Base-by-base conservation (phyloP, 2,888 invertebrate genomes). In the Phymatocera aterrima region DNA sequence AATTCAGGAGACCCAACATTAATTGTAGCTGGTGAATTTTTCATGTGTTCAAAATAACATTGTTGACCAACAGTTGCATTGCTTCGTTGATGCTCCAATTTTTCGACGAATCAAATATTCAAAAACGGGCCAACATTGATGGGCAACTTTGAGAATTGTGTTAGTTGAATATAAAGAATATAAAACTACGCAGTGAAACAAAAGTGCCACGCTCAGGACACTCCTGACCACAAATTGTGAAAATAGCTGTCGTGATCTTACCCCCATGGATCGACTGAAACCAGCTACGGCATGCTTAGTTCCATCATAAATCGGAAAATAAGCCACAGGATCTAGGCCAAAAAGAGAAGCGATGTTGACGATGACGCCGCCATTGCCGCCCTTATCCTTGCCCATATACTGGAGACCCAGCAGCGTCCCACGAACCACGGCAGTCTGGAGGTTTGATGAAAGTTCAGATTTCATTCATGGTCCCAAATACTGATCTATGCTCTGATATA, bases 291-390 rank as follows among this genome's bases (percentile, higher is more conserved):
- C 91, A 81, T 90, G 89, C 86, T 94, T 94, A 0, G 94, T 93
- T 0, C 93, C 93, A 37, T 92, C 92, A 85, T 94, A 94, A n/a
- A 93, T 88, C 0, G 94, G 94, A 21, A 92, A 85, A 43, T 91
- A 92, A 28, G 91, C 91, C 48, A 92, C 89, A 0, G 92, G 88
- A 83, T 91, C 90, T 61, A 92, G 91, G 0, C 94, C 94, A 79
- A 93, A 92, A 28, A 93, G 92, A 0, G 94, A 94, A 0, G 93
- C 92, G 28, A 94, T 90, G 85, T 95, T 95, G n/a, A 95, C 91
- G 65, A 95, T 92, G 0, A 92, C 92, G 0, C 95, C 95, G 12
- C 95, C 94, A 48, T 86, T 84, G 0, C 91, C 92, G 3, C 91
- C 91, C 48, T 87, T 89, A 83, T 92, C 91, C 75, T 89, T 91